Conservation (phyloP, 1,140 invertebrate genomes). For the Halictus rubicundus region DNA sequence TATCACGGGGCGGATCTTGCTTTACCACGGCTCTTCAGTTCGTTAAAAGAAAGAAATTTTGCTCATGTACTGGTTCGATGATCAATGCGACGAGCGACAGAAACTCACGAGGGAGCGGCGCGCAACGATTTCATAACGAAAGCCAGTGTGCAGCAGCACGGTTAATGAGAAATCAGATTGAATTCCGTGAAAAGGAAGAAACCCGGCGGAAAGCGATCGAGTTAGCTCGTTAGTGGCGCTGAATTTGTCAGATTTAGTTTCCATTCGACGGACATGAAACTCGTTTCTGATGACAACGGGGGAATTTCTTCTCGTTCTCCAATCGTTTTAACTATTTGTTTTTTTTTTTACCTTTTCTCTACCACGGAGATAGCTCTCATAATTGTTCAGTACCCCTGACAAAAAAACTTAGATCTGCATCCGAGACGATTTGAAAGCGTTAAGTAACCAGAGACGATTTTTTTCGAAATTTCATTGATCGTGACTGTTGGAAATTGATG, state of each 20-base stretch:
- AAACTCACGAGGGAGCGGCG: background rate
- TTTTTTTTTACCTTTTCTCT: no score
- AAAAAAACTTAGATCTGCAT: no score
- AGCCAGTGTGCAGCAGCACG: background rate
- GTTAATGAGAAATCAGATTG: conserved; percentile 11
- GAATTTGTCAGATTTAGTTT: background rate
- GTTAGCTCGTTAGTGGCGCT: background rate
- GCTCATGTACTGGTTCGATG: background rate
- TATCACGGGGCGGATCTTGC: background rate
- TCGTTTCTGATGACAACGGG: background rate
- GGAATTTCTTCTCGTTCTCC: background rate
- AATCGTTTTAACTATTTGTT: background rate
- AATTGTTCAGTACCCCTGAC: no score
- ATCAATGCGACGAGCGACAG: background rate
- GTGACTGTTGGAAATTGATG: no score
- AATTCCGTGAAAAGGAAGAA: conserved; percentile 1
- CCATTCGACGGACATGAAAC: background rate
- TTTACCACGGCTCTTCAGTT: background rate
- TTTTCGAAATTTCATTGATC: no score
- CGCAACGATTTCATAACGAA: conserved; percentile 14
- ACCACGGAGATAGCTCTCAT: background rate
- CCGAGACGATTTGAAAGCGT: no score
- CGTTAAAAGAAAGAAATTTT: background rate
- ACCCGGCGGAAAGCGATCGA: background rate
- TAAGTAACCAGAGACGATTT: no score